Conservation (phyloP, 2,113 vertebrate species). For the Paracanthobrama guichenoti region DNA sequence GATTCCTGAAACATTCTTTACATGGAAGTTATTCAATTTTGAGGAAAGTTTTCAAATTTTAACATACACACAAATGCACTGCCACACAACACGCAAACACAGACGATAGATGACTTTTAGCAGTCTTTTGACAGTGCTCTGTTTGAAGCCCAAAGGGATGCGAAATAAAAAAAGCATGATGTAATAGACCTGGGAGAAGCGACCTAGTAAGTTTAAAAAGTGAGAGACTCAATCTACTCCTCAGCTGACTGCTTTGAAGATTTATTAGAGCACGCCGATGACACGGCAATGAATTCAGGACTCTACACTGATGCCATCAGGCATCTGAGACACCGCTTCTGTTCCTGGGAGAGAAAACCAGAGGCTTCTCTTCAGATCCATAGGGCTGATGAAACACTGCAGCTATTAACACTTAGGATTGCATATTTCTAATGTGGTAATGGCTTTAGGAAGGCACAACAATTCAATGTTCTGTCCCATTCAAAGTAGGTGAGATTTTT, state of each 20-base stretch:
- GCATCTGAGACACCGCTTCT: neutral
- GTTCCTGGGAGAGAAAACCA: slow-evolving; percentile 10
- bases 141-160: slow-evolving; percentile 20
- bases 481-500: neutral
- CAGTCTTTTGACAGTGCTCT: neutral
- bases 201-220: slow-evolving; percentile 18
- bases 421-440: neutral
- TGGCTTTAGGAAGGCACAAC: neutral
- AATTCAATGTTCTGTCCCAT: neutral
- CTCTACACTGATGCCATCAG: neutral
- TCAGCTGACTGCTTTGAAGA: neutral
- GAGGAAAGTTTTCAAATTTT: neutral
- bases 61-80: neutral
- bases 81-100: neutral
- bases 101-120: neutral
- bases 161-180: slow-evolving; percentile 21
- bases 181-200: neutral
- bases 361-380: neutral
- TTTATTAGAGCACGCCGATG: slow-evolving; percentile 10
- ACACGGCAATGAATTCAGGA: slow-evolving; percentile 14
- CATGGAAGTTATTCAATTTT: neutral
- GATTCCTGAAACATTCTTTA: neutral
- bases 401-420: slow-evolving; percentile 10
- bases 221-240: neutral
- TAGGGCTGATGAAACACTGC: neutral